Evolutionary conservation across 2,113 vertebrate genomes (phyloP), one percentile per base, ranked within the genome.

Genomic region (Recurvirostra avosetta): DNA sequence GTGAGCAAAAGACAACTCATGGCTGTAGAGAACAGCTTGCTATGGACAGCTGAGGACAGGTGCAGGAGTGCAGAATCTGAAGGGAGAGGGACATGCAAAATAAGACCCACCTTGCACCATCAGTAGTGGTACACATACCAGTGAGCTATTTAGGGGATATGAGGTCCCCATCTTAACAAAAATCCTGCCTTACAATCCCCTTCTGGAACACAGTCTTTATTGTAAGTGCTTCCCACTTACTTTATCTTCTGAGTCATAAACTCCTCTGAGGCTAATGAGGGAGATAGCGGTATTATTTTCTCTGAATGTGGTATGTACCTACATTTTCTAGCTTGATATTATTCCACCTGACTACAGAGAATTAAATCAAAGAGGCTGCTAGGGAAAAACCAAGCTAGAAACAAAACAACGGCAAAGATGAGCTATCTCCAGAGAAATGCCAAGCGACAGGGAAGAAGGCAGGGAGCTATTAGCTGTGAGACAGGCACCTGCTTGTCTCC

Each of bases 311-410:
- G 29, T 58, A 75, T 74, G 73, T 96, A 92, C 58, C 61, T 88
- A 82, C 49, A 70, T 94, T 94, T 94, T 81, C 94, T 61, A 73
- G 70, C 38, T 79, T 90, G 36, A 47, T 91, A 38, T 89, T 92
- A 81, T 84, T 94, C 34, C 41, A 86, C 12, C 38, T 65, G 77
- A 87, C 43, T 92, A 79, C 38, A 85, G 73, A 91, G 66, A 91
- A 75, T 82, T 85, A 92, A 94, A 91, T 90, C 66, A 92, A 96
- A 95, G 77, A 85, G 38, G 62, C 32, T 95, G 66, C 68, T 58
- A 79, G 58, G 59, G 36, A 73, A 89, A 93, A 96, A 73, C 5
- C 43, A 89, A 73, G 62, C 19, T 76, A 72, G 76, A 89, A 95
- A 94, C 66, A 91, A 94, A 95, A 89, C 47, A 77, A n/a, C 0